Evolutionary conservation across 2,888 invertebrate species (phyloP), one percentile per base, ranked within the genome.

Genomic region (Toxonevra muliebris): DNA sequence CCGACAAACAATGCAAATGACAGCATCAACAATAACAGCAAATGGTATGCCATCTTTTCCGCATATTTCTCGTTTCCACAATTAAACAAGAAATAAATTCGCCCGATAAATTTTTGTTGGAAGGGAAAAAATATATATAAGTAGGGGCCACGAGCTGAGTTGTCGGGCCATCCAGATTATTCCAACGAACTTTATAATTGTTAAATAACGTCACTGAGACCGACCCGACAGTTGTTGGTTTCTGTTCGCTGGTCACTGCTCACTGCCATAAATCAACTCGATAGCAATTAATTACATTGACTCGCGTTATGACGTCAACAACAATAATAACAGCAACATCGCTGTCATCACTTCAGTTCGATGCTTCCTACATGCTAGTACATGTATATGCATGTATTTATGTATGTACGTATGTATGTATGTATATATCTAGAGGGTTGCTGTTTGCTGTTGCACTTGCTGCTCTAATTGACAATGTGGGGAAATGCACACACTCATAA

Each of bases 61-160:
- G 78, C 78, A 78, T 78, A 79, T 79, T 79, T 78, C 80, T 77
- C 78, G 79, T 78, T 78, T 78, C 77, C 77, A 78, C 80, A 79
- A 78, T 78, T 78, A 78, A 79, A 77, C 79, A 15, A 50, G n/a
- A n/a, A n/a, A n/a, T n/a, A n/a, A n/a, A n/a, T n/a, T n/a, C n/a
- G 40, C 40, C n/a, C 30, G 30, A 30, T 30, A 30, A 30, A 30
- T 30, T 30, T 30, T 30, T 30, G 30, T 7, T 30, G 30, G 30
- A 30, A 59, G 10, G n/a, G 50, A 48, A 20, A 30, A 15, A 48
- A 61, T 59, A 13, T 52, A 41, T 20, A 13, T 15, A 15, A 43
- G 15, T 41, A 15, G 40, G 53, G 12, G 5, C n/a, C n/a, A n/a
- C 7, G 30, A 30, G 30, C 30, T 30, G 30, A 30, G 30, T 7